These are phyloP conservation scores for Agriopis aurantiaria DNA, from an alignment of 2,888 invertebrate genomes.

Conservation along the genomic window DNA sequence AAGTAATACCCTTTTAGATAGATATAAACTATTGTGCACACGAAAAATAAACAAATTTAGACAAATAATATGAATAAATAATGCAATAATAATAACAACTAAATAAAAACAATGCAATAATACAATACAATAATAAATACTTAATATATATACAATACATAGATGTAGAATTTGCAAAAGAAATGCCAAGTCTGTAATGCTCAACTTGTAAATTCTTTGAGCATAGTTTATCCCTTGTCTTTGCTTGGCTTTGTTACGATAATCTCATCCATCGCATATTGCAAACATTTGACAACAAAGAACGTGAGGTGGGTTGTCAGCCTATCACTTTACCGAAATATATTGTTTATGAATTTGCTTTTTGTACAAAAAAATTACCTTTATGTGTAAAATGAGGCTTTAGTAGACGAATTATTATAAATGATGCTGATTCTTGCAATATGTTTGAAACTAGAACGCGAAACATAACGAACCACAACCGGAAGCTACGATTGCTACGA, in stretches of 20 bases:
- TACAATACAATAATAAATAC: too few relatives aligned
- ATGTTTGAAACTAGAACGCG: background rate
- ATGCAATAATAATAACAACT: too few relatives aligned
- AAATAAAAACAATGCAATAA: too few relatives aligned
- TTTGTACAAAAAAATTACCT: too few relatives aligned
- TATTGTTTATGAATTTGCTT: slow-evolving; percentile 1
- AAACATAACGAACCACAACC: background rate
- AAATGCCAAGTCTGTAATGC: background rate
- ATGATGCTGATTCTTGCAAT: background rate
- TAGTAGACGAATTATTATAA: too few relatives aligned
- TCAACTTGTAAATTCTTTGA: slow-evolving; percentile 7
- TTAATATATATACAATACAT: too few relatives aligned
- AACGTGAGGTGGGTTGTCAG: slow-evolving; percentile 12
- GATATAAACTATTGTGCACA: too few relatives aligned
- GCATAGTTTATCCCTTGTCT: slow-evolving; percentile 14
- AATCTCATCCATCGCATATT: slow-evolving; percentile 18
- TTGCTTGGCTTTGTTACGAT: slow-evolving; percentile 16
- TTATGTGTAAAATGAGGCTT: too few relatives aligned
- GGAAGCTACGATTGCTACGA: slow-evolving; percentile 2
- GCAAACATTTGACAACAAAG: slow-evolving; percentile 18
- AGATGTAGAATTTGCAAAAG: too few relatives aligned
- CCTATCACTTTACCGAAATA: background rate
- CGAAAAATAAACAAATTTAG: too few relatives aligned
- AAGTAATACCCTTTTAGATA: too few relatives aligned
- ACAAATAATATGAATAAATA: too few relatives aligned